phyloP scores from a whole-genome alignment of 2,113 vertebrate species.

The Chelonoidis abingdonii region DNA sequence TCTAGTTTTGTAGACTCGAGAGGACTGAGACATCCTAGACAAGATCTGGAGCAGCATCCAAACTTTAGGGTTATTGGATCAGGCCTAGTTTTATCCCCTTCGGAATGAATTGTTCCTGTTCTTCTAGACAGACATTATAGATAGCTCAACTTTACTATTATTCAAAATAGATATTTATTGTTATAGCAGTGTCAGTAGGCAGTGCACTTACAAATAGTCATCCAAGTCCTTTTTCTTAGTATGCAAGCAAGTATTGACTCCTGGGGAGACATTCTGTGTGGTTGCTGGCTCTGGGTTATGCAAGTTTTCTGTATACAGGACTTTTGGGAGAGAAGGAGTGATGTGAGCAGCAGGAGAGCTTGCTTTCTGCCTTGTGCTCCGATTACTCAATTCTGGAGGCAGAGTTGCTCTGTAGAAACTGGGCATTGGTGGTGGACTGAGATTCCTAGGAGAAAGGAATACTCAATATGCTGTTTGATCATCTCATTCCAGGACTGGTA shows the following conservation, averaged over 20 bases:
- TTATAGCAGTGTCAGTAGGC: background rate
- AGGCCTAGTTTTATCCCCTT: too few species aligned
- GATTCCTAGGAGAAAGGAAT: background rate
- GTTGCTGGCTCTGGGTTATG: background rate
- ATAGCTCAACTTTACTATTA: too few species aligned
- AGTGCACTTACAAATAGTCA: background rate
- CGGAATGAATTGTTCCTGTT: too few species aligned
- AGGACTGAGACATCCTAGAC: too few species aligned
- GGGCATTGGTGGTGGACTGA: background rate
- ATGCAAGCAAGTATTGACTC: background rate
- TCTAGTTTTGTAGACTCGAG: too few species aligned
- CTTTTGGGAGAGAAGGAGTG: background rate
- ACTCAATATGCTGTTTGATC: background rate
- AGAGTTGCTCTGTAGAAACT: background rate
- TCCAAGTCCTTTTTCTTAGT: background rate
- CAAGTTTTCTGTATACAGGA: background rate
- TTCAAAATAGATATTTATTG: too few species aligned
- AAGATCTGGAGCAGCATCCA: too few species aligned
- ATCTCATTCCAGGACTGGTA: background rate
- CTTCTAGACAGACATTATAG: too few species aligned
- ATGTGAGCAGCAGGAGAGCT: background rate
- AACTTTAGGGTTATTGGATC: too few species aligned
- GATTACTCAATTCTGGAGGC: background rate
- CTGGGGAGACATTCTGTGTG: background rate
- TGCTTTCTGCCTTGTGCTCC: background rate